Conservation (phyloP, 1,140 invertebrate genomes). For the Drosophila asahinai region DNA sequence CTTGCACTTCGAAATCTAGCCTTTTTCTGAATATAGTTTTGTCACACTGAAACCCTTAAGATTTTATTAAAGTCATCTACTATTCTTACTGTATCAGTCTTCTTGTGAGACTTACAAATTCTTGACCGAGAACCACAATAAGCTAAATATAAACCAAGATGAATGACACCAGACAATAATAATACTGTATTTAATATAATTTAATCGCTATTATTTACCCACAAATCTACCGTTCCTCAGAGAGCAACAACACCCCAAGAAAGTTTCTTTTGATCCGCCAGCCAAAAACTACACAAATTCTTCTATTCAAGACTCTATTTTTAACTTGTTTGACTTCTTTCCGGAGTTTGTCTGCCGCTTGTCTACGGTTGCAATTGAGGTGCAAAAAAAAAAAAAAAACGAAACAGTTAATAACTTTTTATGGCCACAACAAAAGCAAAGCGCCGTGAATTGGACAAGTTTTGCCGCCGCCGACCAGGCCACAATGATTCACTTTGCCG, state of each 20-base stretch:
- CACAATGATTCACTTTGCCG: constrained; percentile 47
- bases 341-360: constrained; percentile 53
- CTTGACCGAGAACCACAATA: constrained; percentile 1
- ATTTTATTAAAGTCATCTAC: neutral
- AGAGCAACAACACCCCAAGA: constrained; percentile 12
- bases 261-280: constrained; percentile 22
- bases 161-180: constrained; percentile 14
- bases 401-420: constrained; percentile 75
- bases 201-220: constrained; percentile 11
- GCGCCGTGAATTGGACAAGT: constrained; percentile 46
- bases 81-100: neutral
- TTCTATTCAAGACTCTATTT: constrained; percentile 42
- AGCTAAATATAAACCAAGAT: constrained; percentile 30
- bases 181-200: constrained; percentile 1
- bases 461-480: constrained; percentile 25
- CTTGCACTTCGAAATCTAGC: neutral
- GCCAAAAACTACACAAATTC: constrained; percentile 19
- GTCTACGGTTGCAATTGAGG: constrained; percentile 67
- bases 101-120: neutral
- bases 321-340: constrained; percentile 49
- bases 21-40: no score
- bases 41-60: neutral
- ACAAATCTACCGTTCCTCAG: constrained; percentile 12
- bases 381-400: constrained; percentile 49
- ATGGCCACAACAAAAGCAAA: constrained; percentile 57